These are phyloP conservation scores for Globodera rostochiensis DNA, from an alignment of 1,140 invertebrate genomes.

Conservation along the genomic window DNA sequence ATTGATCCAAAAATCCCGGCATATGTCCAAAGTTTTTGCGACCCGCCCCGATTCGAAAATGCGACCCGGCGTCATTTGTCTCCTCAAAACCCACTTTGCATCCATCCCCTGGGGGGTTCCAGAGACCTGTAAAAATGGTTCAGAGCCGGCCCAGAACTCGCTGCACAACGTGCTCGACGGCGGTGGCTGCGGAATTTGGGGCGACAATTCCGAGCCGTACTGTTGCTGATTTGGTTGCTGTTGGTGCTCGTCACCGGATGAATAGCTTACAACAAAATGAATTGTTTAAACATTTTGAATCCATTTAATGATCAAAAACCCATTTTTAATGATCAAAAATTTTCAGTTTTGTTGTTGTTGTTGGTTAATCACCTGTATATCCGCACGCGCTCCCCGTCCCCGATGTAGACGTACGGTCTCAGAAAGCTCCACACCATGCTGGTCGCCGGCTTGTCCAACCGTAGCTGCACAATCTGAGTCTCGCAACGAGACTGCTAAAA, in stretches of 20 bases:
- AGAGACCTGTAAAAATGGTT: conserved; percentile 29
- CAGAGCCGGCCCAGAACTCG: conserved; percentile 26
- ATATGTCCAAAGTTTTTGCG: too few relatives aligned
- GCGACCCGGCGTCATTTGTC: too few relatives aligned
- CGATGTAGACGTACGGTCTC: conserved; percentile 52
- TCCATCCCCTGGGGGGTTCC: too few relatives aligned
- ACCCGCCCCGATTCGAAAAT: too few relatives aligned
- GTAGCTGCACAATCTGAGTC: conserved; percentile 35
- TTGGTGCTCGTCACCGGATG: conserved; percentile 18
- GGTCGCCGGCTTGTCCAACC: conserved; percentile 40
- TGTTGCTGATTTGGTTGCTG: conserved; percentile 14
- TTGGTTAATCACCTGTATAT: conserved; percentile 10
- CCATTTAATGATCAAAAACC: neutral
- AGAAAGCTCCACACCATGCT: conserved; percentile 50
- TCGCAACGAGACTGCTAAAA: conserved; percentile 46
- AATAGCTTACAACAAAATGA: neutral
- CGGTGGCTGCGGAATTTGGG: conserved; percentile 1
- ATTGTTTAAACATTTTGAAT: too few relatives aligned
- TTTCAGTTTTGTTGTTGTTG: too few relatives aligned
- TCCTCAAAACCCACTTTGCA: too few relatives aligned
- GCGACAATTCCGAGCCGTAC: neutral
- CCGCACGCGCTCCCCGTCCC: conserved; percentile 46
- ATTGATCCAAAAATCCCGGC: too few relatives aligned
- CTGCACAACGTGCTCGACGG: conserved; percentile 18
- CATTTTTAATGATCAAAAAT: too few relatives aligned